Evolutionary conservation across 2,888 invertebrate genomes (phyloP), one percentile per base, ranked within the genome.

Genomic region (Chaitophorus viminalis): DNA sequence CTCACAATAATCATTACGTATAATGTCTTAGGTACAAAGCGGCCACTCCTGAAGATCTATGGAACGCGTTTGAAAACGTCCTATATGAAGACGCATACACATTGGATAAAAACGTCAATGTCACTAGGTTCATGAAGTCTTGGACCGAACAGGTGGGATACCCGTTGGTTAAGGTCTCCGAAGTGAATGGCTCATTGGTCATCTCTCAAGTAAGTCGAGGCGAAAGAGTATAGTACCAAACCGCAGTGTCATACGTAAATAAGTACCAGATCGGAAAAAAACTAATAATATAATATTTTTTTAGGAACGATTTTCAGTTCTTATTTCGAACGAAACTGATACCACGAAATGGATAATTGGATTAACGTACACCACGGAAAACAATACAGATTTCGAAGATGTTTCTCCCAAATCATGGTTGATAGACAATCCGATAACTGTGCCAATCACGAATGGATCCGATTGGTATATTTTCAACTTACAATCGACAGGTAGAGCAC

Each of bases 121-220:
- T 89, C 21, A 70, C 94, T 0, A 94, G 96, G 0, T 93, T 95
- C 89, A 95, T 95, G 93, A 94, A 94, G 90, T 93, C 94, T 0
- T 96, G 95, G 95, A 95, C 95, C 0, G 92, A 93, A 29, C 95
- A 95, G 91, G 93, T 94, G 0, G 95, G 95, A 0, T 95, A 94
- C 91, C 95, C 95, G 0, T 92, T 95, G 0, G 91, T 95, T 4
- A 93, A 92, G 0, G 93, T 95, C 0, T 91, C 91, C 0, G 92
- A 94, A 90, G 92, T 3, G 1, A 79, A 94, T 88, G 90, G 92
- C 3, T 89, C 91, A 0, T 92, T 93, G 2, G 91, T 91, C 18
- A 91, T 94, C 36, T 91, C 92, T 90, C 94, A 94, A 92, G 93
- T 93, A 75, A 91, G 14, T 33, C 1, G n/a, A n/a, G n/a, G n/a